phyloP scores from a whole-genome alignment of 2,888 invertebrate genomes.

The Bruchidius siliquastri region DNA sequence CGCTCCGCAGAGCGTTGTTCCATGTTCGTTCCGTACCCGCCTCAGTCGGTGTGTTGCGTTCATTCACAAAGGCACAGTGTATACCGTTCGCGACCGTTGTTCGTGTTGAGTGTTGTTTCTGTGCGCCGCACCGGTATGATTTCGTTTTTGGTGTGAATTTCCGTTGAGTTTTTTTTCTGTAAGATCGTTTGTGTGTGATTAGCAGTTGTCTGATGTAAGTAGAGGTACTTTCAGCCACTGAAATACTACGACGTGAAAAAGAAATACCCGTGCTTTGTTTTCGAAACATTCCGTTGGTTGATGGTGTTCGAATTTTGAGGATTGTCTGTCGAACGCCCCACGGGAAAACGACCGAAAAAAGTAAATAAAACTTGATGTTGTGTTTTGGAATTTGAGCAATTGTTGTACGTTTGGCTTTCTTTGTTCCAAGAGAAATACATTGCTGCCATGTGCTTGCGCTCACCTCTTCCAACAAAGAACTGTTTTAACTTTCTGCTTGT shows the following conservation, averaged over 20 bases:
- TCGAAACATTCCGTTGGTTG: conserved; percentile 17
- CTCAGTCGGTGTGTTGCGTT: conserved; percentile 2
- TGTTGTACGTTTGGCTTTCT: conserved; percentile 14
- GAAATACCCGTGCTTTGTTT: conserved; percentile 15
- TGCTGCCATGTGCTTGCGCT: background rate
- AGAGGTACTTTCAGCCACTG: conserved; percentile 18
- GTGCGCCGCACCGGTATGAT: conserved; percentile 12
- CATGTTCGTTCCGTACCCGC: conserved; percentile 3
- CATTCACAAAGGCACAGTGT: conserved; percentile 7
- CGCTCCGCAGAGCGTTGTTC: conserved; percentile 4
- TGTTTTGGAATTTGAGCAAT: conserved; percentile 4
- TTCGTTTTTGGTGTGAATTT: conserved; percentile 12
- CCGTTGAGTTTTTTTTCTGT: conserved; percentile 11
- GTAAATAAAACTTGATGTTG: conserved; percentile 19
- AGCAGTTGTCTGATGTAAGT: conserved; percentile 12
- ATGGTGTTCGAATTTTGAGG: conserved; percentile 17
- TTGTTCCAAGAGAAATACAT: conserved; percentile 6
- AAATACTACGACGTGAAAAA: conserved; percentile 9
- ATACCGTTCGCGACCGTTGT: background rate
- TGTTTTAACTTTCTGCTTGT: background rate
- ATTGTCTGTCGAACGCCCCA: conserved; percentile 16
- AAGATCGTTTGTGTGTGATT: conserved; percentile 10
- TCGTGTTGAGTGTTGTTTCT: background rate
- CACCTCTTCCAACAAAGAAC: background rate
- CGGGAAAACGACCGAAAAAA: conserved; percentile 20